Conservation (phyloP, 1,140 invertebrate species). For the Aphaenogaster rudis region DNA sequence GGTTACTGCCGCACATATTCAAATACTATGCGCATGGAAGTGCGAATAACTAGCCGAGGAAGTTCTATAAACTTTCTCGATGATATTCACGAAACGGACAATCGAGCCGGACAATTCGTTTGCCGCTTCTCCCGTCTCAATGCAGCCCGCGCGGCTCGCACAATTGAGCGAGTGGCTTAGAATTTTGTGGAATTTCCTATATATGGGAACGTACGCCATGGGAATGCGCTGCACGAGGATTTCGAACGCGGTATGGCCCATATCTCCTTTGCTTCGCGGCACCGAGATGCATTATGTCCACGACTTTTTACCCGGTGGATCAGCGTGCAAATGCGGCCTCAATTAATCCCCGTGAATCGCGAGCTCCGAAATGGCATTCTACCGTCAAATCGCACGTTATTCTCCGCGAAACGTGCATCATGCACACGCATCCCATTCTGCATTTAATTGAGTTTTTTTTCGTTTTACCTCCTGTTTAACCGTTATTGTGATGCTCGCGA, state of each 20-base stretch:
- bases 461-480: not conserved
- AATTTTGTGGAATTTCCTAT: conserved; percentile 54
- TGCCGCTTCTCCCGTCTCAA: not conserved
- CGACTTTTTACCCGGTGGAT: conserved; percentile 13
- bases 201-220: not conserved
- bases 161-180: conserved; percentile 1
- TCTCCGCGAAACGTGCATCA: not conserved
- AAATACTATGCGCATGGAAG: not conserved
- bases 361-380: conserved; percentile 33
- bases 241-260: not conserved
- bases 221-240: conserved; percentile 11
- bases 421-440: not conserved
- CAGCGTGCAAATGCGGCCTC: conserved; percentile 10
- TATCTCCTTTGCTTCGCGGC: conserved; percentile 16
- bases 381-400: conserved; percentile 23
- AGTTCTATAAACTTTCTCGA: not conserved
- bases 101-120: not conserved
- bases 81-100: conserved; percentile 5
- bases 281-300: conserved; percentile 25
- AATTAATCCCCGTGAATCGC: conserved; percentile 39
- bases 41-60: not conserved
- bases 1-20: not conserved
- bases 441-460: conserved; percentile 15
- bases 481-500: not conserved
- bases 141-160: not conserved